Base-by-base conservation (phyloP, 2,797 vertebrate species). In the Rhincodon typus region DNA sequence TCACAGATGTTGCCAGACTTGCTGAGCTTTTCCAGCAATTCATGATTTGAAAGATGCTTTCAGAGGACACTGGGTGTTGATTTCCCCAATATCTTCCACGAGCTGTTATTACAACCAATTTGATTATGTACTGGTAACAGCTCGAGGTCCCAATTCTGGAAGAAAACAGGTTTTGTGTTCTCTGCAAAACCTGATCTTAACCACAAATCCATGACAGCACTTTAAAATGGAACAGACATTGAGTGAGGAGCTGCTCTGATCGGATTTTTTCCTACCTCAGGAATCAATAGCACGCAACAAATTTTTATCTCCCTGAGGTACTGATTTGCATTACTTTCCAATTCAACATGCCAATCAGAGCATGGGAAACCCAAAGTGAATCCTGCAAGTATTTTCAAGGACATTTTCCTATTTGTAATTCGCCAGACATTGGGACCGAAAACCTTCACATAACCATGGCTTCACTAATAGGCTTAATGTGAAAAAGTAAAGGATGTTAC, bases 171-270 rank as follows among this genome's bases (percentile, higher is more conserved):
- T 46, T 38, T 15, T 46, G 38, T 42, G 23, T 25, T 42, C 27
- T 57, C 25, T 62, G 87, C 53, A 30, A 62, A 90, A 27, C 25
- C 53, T 34, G 25, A 3, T 53, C 13, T 34, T 25, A 90, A 19
- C 87, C 25, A 90, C 87, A 90, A 53, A 30, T 30, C 46, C 50
- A 17, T 90, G 87, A 90, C 87, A 90, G 87, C 87, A 57, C 87
- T 90, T 90, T 62, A 62, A 88, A 62, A 46, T 46, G 82, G 82
- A 84, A 84, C 82, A 84, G 82, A 46, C 82, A 84, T 13, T 13
- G 87, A 30, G 27, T 90, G 57, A 90, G 27, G 87, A 30, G 19
- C 27, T 34, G 53, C 50, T 53, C 87, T 34, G 53, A 90, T 90
- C 57, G 2, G 87, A 90, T 90, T 90, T 62, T 50, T 90, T 90